These are phyloP conservation scores for Zygogramma bicolorata DNA, from an alignment of 2,888 invertebrate genomes.

Conservation along the genomic window DNA sequence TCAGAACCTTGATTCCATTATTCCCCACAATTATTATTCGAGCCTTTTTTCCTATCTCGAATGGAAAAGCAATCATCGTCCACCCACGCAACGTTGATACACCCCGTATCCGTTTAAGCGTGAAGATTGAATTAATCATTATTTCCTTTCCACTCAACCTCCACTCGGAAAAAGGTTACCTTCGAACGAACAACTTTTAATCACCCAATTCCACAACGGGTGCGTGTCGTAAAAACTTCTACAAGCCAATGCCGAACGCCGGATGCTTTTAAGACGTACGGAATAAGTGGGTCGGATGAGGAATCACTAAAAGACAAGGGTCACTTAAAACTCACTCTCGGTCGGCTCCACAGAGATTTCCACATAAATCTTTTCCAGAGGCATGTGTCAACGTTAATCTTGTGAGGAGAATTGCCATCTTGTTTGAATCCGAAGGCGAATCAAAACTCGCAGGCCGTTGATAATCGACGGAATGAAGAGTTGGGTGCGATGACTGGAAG, in stretches of 20 bases:
- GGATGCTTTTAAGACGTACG: not conserved
- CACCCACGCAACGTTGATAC: too few relatives aligned
- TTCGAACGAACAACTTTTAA: not conserved
- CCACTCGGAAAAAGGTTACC: not conserved
- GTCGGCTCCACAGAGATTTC: not conserved
- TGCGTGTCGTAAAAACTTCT: not conserved
- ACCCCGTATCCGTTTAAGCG: too few relatives aligned
- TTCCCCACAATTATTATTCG: too few relatives aligned
- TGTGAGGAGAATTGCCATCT: not conserved
- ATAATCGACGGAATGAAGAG: not conserved
- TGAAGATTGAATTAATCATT: too few relatives aligned
- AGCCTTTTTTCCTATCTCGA: too few relatives aligned
- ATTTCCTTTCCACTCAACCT: too few relatives aligned
- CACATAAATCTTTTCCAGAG: not conserved
- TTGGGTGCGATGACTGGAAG: not conserved
- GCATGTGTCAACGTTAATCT: conserved; percentile 8
- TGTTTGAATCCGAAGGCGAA: not conserved
- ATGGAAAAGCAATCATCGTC: too few relatives aligned
- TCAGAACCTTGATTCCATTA: too few relatives aligned
- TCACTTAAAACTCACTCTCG: conserved; percentile 2
- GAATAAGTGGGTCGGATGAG: not conserved
- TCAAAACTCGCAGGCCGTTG: not conserved
- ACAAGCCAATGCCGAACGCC: not conserved
- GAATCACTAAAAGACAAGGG: conserved; percentile 4
- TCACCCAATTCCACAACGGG: not conserved